These are phyloP conservation scores for Colostygia pectinataria DNA, from an alignment of 2,888 invertebrate genomes.

Conservation along the genomic window DNA sequence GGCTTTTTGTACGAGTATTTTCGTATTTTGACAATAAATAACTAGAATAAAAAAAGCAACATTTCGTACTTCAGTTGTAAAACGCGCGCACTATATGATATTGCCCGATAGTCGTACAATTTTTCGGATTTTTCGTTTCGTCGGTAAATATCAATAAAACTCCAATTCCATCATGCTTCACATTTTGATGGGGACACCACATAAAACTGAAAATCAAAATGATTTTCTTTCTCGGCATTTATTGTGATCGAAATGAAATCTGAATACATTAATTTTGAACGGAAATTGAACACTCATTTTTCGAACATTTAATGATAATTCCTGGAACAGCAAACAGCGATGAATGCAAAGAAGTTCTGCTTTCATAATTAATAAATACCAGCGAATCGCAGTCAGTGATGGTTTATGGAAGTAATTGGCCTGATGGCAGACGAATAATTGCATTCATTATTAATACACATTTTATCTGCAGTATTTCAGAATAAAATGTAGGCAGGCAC, in stretches of 20 bases:
- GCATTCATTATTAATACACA: conserved; percentile 4
- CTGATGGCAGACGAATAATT: conserved; percentile 9
- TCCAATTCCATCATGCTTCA: conserved; percentile 7
- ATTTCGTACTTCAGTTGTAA: too few species aligned
- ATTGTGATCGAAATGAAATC: conserved; percentile 20
- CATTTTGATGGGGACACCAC: conserved; percentile 12
- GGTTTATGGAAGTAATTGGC: conserved; percentile 18
- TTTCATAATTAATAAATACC: conserved; percentile 22
- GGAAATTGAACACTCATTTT: conserved; percentile 18
- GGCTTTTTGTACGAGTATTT: too few species aligned
- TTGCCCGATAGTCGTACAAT: too few species aligned
- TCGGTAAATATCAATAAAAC: too few species aligned
- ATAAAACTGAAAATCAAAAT: conserved; percentile 3
- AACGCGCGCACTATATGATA: too few species aligned
- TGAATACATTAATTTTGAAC: conserved; percentile 18
- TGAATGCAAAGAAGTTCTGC: conserved; percentile 14
- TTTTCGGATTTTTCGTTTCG: too few species aligned
- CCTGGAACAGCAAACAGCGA: background rate
- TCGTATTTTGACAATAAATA: too few species aligned
- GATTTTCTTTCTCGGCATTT: conserved; percentile 17
- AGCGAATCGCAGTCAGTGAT: conserved; percentile 10
- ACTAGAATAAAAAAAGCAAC: too few species aligned
- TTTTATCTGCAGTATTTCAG: background rate
- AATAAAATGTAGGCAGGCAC: too few species aligned
- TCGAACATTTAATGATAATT: conserved; percentile 17